Conservation (phyloP, 1,140 invertebrate species). For the Aradophagus sp. region DNA sequence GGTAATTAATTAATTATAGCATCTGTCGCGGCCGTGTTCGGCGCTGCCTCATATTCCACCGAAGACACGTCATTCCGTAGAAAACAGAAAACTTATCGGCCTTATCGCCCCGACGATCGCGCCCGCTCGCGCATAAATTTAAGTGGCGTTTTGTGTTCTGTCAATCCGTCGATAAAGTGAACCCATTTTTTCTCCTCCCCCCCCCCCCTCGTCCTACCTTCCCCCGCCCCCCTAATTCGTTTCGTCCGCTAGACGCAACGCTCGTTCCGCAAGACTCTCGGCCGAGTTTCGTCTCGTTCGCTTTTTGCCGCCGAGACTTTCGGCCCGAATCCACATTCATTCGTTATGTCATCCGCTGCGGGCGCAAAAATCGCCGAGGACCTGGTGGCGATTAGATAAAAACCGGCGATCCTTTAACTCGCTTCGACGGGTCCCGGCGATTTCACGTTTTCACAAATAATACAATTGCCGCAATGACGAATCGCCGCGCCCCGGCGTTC, state of each 20-base stretch:
- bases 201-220: too few relatives aligned
- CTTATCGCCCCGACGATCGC: slow-evolving; percentile 30
- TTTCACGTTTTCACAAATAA: slow-evolving; percentile 24
- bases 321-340: slow-evolving; percentile 24
- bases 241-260: slow-evolving; percentile 23
- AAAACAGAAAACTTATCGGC: slow-evolving; percentile 43
- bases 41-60: slow-evolving; percentile 41
- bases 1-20: slow-evolving; percentile 52
- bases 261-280: slow-evolving; percentile 34
- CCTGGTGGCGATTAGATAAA: slow-evolving; percentile 28
- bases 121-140: slow-evolving; percentile 40
- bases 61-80: slow-evolving; percentile 41
- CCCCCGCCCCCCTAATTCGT: background rate
- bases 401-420: slow-evolving; percentile 10
- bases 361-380: slow-evolving; percentile 21
- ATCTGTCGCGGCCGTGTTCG: slow-evolving; percentile 39
- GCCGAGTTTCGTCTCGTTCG: slow-evolving; percentile 19
- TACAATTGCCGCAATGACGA: slow-evolving; percentile 29
- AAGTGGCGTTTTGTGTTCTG: slow-evolving; percentile 50
- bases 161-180: slow-evolving; percentile 47
- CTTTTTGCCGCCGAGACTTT: slow-evolving; percentile 21
- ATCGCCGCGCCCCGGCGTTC: too few relatives aligned
- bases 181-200: slow-evolving; percentile 13
- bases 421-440: slow-evolving; percentile 5
- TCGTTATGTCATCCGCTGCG: slow-evolving; percentile 29